phyloP scores from a whole-genome alignment of 2,888 invertebrate genomes.

The Strigamia maritima region DNA sequence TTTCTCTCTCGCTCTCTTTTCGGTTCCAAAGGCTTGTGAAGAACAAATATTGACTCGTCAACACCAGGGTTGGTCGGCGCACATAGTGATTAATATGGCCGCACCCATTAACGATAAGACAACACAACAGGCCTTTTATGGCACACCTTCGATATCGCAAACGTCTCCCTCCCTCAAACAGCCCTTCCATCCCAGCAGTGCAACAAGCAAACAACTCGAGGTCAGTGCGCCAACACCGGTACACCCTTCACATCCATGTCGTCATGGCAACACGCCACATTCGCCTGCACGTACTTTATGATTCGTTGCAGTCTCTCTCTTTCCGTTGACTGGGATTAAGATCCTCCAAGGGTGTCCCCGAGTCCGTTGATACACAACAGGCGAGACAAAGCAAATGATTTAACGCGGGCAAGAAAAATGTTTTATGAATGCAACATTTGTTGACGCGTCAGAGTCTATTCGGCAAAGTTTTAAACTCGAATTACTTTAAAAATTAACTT shows the following conservation, averaged over 20 bases:
- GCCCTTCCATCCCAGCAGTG: background rate
- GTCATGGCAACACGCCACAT: slow-evolving; percentile 6
- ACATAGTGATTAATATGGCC: slow-evolving; percentile 13
- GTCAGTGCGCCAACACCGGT: background rate
- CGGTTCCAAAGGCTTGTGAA: slow-evolving; percentile 5
- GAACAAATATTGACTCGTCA: slow-evolving; percentile 19
- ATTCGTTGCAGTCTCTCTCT: background rate
- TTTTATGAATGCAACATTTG: background rate
- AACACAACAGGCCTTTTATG: slow-evolving; percentile 15
- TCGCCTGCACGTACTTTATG: background rate
- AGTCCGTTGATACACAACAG: background rate
- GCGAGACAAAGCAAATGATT: background rate
- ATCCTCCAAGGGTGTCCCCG: background rate
- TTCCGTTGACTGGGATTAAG: background rate
- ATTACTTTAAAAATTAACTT: too few species aligned
- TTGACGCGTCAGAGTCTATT: too few species aligned
- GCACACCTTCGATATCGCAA: background rate
- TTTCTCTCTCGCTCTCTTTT: too few species aligned
- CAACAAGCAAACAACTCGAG: slow-evolving; percentile 11
- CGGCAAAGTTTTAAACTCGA: too few species aligned
- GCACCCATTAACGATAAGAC: slow-evolving; percentile 16
- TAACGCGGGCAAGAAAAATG: background rate
- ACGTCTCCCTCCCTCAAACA: background rate
- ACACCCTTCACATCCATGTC: background rate
- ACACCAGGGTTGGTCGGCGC: background rate